phyloP scores from a whole-genome alignment of 1,140 invertebrate species.

The Bombus sibiricus region DNA sequence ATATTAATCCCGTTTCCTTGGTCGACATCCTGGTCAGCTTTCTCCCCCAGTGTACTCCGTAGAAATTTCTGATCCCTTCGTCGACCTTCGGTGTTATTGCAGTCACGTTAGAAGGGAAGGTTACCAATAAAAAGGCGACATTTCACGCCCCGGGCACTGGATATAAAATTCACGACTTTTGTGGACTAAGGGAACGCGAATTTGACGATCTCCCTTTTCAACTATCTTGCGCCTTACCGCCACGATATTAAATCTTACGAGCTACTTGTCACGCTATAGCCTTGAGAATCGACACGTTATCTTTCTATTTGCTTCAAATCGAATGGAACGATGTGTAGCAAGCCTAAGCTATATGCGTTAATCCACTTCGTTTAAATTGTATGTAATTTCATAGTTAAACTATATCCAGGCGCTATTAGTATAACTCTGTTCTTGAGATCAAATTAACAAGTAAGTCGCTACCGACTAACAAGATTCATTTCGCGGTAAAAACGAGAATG shows the following conservation, averaged over 20 bases:
- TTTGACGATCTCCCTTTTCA: conserved; percentile 13
- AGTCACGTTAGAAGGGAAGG: conserved; percentile 26
- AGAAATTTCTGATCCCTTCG: conserved; percentile 18
- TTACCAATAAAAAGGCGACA: conserved; percentile 30
- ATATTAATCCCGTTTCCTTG: conserved; percentile 38
- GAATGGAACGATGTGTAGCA: no score
- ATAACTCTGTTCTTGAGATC: background rate
- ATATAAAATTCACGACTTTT: conserved; percentile 21
- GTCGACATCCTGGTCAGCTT: background rate
- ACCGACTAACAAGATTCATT: background rate
- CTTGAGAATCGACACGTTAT: background rate
- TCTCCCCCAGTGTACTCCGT: background rate
- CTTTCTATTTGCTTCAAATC: background rate
- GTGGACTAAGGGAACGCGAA: conserved; percentile 16
- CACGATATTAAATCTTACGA: conserved; percentile 13
- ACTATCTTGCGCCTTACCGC: background rate
- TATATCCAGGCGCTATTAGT: no score
- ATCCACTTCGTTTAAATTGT: background rate
- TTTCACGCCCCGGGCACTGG: background rate
- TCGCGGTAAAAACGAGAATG: background rate
- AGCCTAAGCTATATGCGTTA: background rate
- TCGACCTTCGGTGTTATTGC: conserved; percentile 23
- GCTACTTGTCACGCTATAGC: background rate
- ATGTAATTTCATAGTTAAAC: background rate
- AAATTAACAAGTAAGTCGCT: background rate